These are phyloP conservation scores for Cosmia pyralina DNA, from an alignment of 2,888 invertebrate species.

Conservation along the genomic window DNA sequence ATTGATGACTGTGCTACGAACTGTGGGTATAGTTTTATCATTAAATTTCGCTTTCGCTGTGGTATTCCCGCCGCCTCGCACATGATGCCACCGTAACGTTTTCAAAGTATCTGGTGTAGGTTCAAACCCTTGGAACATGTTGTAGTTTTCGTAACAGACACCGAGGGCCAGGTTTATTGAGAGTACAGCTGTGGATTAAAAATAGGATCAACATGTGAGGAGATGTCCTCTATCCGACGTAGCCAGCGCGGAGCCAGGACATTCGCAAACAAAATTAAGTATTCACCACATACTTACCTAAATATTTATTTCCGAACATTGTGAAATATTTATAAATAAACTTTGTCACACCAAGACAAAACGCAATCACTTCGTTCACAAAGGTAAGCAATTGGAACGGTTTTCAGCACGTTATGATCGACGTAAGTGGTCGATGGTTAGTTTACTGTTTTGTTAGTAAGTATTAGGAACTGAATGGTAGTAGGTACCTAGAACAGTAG, in stretches of 20 bases:
- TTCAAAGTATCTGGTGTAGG: not conserved
- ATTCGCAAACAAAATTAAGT: too few relatives aligned
- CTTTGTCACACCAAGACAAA: not conserved
- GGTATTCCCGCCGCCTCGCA: not conserved
- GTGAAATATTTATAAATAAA: conserved; percentile 7
- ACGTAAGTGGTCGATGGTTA: not conserved
- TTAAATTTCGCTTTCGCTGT: not conserved
- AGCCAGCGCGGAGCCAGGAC: too few relatives aligned
- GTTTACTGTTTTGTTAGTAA: conserved; percentile 22
- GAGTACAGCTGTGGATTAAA: conserved; percentile 31
- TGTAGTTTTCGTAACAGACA: conserved; percentile 69
- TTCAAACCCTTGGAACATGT: conserved; percentile 73
- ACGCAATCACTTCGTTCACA: not conserved
- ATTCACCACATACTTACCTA: conserved; percentile 48
- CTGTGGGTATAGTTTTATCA: not conserved
- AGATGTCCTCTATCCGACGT: not conserved
- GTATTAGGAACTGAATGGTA: not conserved
- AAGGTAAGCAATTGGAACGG: not conserved
- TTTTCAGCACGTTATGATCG: not conserved
- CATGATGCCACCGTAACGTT: not conserved
- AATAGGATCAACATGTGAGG: not conserved
- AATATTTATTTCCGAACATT: conserved; percentile 28
- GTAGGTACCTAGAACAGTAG: not conserved
- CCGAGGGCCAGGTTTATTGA: conserved; percentile 49
- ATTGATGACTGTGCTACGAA: not conserved